Base-by-base conservation (phyloP, 2,113 vertebrate genomes). In the Cyphotilapia sp. region DNA sequence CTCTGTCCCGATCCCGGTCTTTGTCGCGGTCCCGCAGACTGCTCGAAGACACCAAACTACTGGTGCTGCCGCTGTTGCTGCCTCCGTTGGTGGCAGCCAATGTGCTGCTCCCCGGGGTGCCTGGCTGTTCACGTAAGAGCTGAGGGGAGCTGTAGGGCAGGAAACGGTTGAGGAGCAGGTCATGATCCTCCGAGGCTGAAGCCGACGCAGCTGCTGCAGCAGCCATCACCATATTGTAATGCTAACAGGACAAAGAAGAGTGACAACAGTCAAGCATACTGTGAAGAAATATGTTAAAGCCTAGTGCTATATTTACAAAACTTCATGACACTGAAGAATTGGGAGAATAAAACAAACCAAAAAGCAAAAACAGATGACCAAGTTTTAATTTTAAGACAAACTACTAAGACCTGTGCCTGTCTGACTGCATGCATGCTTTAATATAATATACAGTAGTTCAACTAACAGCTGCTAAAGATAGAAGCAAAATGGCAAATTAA, bases 191-290 rank as follows among this genome's bases (percentile, higher is more conserved):
- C 1, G 98, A 98, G 8, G 96, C 91, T 0, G 96, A 96, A 3
- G 97, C 97, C 0, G 97, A 98, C 0, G 98, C 98, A 0, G 98
- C 98, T 1, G 98, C 98, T 1, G 98, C 98, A 0, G 98, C 98
- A 0, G 98, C 98, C 4, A 99, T 99, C 51, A 99, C 97, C 92
- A 99, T 97, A 93, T 98, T 98, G 95, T 99, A 99, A 97, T 99
- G 98, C 98, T 99, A 83, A 7, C 4, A 51, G 51, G n/a, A 74
- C 5, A 83, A 54, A 91, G 1, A 83, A 84, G 16, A 80, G 31
- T 5, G 9, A 47, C 4, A 80, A 47, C 40, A 63, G 5, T 7
- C 22, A 24, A 35, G 47, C 11, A 42, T 53, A 61, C 40, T 49
- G 29, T n/a, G 42, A 9, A n/a, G 16, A 16, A 53, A 53, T 19